phyloP scores from a whole-genome alignment of 2,888 invertebrate species.

The Drosophila atroscutellata region DNA sequence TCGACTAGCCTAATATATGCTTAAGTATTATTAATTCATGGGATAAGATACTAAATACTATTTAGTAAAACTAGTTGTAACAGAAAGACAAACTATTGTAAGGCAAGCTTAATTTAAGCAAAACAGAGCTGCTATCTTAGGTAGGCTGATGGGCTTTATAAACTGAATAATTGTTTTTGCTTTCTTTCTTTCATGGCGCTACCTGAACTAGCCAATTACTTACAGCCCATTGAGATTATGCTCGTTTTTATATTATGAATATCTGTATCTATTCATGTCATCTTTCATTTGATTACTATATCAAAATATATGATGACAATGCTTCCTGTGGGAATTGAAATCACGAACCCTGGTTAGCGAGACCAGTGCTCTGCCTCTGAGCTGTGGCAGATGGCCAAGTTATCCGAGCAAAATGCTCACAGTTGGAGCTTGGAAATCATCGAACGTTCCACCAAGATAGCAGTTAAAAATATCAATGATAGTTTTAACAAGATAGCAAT shows the following conservation, averaged over 20 bases:
- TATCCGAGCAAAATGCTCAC: neutral
- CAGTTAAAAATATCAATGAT: neutral
- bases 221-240: neutral
- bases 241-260: neutral
- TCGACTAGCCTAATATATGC: too few relatives aligned
- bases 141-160: neutral
- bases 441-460: neutral
- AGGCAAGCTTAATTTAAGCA: too few relatives aligned
- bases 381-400: constrained; percentile 84
- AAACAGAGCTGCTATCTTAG: too few relatives aligned
- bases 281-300: neutral
- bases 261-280: neutral
- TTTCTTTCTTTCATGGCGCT: neutral
- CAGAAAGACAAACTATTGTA: neutral
- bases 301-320: constrained; percentile 66
- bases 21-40: neutral
- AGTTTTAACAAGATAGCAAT: neutral
- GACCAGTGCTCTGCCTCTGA: constrained; percentile 96
- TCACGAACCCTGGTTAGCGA: constrained; percentile 96
- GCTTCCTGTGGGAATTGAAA: constrained; percentile 96
- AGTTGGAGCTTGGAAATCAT: neutral
- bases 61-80: neutral
- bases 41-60: neutral
- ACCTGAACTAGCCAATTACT: neutral
- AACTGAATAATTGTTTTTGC: neutral